Evolutionary conservation across 2,113 vertebrate genomes (phyloP).

Genomic region (Cinclus cinclus): DNA sequence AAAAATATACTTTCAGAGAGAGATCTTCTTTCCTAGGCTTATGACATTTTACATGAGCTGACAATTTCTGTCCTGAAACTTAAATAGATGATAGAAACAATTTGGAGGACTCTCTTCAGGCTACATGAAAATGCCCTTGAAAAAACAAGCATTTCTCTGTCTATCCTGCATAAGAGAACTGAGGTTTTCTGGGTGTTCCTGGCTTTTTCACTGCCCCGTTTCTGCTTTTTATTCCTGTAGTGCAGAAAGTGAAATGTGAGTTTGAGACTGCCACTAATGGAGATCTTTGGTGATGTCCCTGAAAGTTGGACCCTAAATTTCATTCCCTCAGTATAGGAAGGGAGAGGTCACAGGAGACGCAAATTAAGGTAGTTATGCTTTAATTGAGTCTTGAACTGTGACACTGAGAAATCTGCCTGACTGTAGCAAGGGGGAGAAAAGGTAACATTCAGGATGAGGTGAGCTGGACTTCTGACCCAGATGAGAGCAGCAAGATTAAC

Average conservation of each 20-base stretch:
- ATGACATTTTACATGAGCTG: not conserved
- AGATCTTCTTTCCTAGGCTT: not conserved
- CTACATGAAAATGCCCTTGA: not conserved
- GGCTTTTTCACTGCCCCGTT: not conserved
- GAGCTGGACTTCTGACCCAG: not conserved
- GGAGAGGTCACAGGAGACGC: not conserved
- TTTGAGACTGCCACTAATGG: not conserved
- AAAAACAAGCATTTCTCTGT: not conserved
- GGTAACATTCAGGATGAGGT: not conserved
- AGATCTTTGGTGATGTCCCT: not conserved
- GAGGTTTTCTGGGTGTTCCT: not conserved
- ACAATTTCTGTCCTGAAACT: not conserved
- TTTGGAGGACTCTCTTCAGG: not conserved
- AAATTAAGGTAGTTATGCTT: not conserved
- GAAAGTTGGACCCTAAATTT: not conserved
- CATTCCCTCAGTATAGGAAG: not conserved
- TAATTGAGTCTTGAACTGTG: constrained; percentile 2
- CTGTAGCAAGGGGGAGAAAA: not conserved
- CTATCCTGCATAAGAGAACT: not conserved
- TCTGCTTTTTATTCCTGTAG: not conserved
- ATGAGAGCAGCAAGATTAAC: not conserved
- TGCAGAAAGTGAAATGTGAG: not conserved
- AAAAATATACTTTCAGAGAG: not conserved
- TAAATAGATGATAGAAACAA: not conserved
- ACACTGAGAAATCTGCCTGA: not conserved